Conservation (phyloP, 2,797 vertebrate genomes). For the Phyllotis vaccarum region DNA sequence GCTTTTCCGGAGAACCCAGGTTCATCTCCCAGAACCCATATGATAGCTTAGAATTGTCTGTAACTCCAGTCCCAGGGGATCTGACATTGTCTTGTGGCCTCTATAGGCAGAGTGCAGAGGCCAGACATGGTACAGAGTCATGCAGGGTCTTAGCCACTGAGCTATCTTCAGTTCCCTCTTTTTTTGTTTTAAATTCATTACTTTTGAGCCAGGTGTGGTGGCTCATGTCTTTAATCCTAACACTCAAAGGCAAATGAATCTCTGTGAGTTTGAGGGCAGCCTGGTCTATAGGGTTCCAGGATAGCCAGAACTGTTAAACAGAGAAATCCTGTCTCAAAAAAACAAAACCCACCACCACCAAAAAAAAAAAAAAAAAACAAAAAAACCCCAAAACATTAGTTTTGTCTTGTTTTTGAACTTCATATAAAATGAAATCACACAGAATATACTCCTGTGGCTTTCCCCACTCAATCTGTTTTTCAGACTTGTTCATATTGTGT, state of each 20-base stretch:
- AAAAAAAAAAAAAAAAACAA: neutral
- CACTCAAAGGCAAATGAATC: neutral
- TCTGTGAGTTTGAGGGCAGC: neutral
- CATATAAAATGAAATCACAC: neutral
- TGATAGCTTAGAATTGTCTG: neutral
- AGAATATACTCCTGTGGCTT: neutral
- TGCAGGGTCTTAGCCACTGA: neutral
- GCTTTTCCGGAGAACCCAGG: neutral
- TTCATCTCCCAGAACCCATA: neutral
- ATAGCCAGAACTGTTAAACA: neutral
- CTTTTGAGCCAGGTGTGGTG: neutral
- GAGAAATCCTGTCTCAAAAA: neutral
- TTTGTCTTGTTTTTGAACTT: conserved; percentile 43
- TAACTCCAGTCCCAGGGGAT: neutral
- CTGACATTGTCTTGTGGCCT: neutral
- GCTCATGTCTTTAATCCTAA: neutral
- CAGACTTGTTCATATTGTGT: neutral
- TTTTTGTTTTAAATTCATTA: neutral
- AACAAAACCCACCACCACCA: neutral
- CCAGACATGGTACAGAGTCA: neutral
- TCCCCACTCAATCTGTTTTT: neutral
- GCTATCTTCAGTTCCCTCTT: neutral
- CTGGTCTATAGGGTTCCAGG: neutral
- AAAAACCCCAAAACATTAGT: no score
- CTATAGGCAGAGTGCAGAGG: no score